These are phyloP conservation scores for Celastrina argiolus DNA, from an alignment of 2,888 invertebrate species.

Conservation along the genomic window DNA sequence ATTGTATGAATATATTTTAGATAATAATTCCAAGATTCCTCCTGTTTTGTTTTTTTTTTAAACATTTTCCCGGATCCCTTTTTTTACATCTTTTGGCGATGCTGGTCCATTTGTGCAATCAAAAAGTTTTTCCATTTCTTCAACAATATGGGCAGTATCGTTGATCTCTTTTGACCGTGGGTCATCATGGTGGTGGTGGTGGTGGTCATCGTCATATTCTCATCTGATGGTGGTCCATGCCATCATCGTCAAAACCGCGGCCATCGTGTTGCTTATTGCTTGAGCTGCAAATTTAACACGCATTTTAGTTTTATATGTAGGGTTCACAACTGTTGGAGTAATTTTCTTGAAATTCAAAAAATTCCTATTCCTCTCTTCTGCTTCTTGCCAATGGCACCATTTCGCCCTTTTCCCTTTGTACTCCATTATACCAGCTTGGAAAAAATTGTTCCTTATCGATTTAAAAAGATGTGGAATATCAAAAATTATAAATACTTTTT, in stretches of 20 bases:
- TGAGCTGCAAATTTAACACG: slow-evolving; percentile 31
- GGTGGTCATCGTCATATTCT: too few relatives aligned
- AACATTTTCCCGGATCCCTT: slow-evolving; percentile 30
- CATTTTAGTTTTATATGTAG: slow-evolving; percentile 28
- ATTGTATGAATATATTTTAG: slow-evolving; percentile 24
- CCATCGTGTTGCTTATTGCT: slow-evolving; percentile 30
- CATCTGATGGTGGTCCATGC: too few relatives aligned
- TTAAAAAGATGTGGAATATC: slow-evolving; percentile 24
- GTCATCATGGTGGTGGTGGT: too few relatives aligned
- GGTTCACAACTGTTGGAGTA: slow-evolving; percentile 6
- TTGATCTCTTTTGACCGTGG: slow-evolving; percentile 15
- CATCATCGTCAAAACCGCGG: slow-evolving; percentile 29
- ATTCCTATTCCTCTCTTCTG: slow-evolving; percentile 15
- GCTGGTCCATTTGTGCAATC: slow-evolving; percentile 32
- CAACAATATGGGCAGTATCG: slow-evolving; percentile 27
- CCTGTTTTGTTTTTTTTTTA: slow-evolving; percentile 25
- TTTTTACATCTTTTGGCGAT: slow-evolving; percentile 28
- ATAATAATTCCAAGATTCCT: slow-evolving; percentile 24
- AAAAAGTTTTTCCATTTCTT: slow-evolving; percentile 29
- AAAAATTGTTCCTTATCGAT: slow-evolving; percentile 25
- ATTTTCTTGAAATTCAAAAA: slow-evolving; percentile 11
- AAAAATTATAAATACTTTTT: slow-evolving; percentile 23
- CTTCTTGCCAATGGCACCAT: slow-evolving; percentile 19
- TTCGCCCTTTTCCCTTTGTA: slow-evolving; percentile 12
- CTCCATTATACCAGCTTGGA: slow-evolving; percentile 11